A percentile compares a stretch with the other conserved stretches of the same genome.
Evolutionary conservation across 2,888 invertebrate species (phyloP).

Genomic region (Cephus rjabovi): DNA sequence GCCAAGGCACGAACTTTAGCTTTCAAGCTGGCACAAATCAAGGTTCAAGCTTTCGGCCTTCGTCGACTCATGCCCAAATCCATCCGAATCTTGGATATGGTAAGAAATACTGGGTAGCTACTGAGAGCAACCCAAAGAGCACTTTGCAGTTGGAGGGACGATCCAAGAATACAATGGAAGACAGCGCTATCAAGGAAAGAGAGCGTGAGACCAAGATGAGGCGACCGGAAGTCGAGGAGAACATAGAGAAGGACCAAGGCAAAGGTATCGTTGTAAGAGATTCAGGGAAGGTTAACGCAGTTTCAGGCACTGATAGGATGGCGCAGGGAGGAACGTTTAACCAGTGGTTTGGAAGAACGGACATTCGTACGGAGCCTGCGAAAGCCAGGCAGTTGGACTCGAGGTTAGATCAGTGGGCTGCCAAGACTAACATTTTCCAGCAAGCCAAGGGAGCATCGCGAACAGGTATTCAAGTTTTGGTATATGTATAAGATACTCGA

Average conservation of each 20-base stretch:
- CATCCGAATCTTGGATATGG: neutral
- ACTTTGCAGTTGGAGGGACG: neutral
- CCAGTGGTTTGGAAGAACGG: neutral
- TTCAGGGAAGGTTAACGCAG: slow-evolving; percentile 1
- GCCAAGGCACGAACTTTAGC: neutral
- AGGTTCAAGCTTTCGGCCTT: neutral
- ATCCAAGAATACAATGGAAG: neutral
- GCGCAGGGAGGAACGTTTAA: neutral
- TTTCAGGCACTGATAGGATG: neutral
- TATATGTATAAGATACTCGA: neutral
- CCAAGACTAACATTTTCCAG: slow-evolving; percentile 38
- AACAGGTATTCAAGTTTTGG: slow-evolving; percentile 29
- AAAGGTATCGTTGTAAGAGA: neutral
- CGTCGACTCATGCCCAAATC: neutral
- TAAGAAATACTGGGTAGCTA: neutral
- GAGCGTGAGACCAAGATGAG: neutral
- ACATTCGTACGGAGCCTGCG: neutral
- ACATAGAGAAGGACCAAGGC: neutral
- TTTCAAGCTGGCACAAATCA: neutral
- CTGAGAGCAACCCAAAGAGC: neutral
- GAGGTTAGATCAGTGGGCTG: slow-evolving; percentile 43
- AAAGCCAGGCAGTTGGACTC: slow-evolving; percentile 21
- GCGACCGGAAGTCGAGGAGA: neutral
- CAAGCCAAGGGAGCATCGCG: slow-evolving; percentile 24
- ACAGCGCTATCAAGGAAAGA: neutral